phyloP scores from a whole-genome alignment of 2,113 vertebrate species.

The Phoxinus phoxinus region DNA sequence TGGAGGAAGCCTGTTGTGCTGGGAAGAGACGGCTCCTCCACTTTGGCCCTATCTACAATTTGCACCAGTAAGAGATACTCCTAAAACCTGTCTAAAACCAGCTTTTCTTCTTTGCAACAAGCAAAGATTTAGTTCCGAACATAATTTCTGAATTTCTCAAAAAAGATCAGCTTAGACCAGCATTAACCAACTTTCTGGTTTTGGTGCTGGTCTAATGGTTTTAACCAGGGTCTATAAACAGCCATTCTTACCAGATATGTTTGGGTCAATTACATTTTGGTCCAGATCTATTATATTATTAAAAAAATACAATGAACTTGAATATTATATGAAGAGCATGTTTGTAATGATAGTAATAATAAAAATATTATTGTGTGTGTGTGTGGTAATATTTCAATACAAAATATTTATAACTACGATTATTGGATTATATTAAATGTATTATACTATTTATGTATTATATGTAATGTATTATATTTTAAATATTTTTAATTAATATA shows the following conservation, averaged over 20 bases:
- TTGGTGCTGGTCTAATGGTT: not conserved
- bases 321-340: too few relatives aligned
- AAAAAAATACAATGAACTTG: too few relatives aligned
- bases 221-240: not conserved
- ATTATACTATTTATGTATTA: too few relatives aligned
- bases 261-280: not conserved
- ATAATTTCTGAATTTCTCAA: not conserved
- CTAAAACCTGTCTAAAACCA: not conserved
- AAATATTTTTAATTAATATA: too few relatives aligned
- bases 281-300: not conserved
- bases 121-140: not conserved
- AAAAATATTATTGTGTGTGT: too few relatives aligned
- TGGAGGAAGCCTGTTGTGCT: constrained; percentile 53
- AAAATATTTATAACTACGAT: too few relatives aligned
- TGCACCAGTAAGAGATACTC: constrained; percentile 39
- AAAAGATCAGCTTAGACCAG: not conserved
- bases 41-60: constrained; percentile 41
- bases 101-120: not conserved
- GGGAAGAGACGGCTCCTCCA: constrained; percentile 50
- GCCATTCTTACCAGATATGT: not conserved
- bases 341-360: too few relatives aligned
- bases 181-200: not conserved
- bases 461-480: too few relatives aligned
- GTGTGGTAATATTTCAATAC: too few relatives aligned
- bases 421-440: too few relatives aligned